These are phyloP conservation scores for Hirundo rustica DNA, from an alignment of 2,797 vertebrate species.

Conservation along the genomic window DNA sequence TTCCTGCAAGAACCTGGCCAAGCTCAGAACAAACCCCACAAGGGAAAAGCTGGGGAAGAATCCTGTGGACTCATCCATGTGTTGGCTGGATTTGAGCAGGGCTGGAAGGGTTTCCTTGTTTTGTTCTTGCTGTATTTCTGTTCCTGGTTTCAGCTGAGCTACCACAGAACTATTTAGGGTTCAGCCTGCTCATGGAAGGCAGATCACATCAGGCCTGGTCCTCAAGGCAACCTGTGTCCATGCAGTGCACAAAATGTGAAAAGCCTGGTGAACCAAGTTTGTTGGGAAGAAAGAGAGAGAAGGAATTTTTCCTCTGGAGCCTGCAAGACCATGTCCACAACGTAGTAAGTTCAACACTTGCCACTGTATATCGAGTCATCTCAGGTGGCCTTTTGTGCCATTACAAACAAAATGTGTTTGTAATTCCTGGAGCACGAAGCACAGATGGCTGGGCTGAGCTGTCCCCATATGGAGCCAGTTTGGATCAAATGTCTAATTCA, in stretches of 20 bases:
- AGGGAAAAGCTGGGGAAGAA: not conserved
- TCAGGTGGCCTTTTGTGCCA: constrained; percentile 18
- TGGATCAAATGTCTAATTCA: not conserved
- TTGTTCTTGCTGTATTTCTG: not conserved
- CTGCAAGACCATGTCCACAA: not conserved
- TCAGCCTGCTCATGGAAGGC: not conserved
- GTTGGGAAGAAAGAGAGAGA: not conserved
- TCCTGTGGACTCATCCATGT: not conserved
- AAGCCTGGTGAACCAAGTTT: not conserved
- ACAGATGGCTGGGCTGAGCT: not conserved
- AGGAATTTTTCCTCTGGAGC: not conserved
- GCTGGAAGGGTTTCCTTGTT: not conserved
- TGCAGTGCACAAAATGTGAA: not conserved
- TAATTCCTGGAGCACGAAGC: not conserved
- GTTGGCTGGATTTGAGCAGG: not conserved
- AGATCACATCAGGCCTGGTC: not conserved
- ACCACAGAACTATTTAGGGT: not conserved
- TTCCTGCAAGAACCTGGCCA: not conserved
- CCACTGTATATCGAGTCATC: not conserved
- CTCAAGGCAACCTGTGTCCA: not conserved
- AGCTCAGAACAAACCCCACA: not conserved
- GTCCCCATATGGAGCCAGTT: not conserved
- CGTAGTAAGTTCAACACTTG: not conserved
- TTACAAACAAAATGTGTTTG: not conserved
- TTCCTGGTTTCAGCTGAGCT: not conserved